Evolutionary conservation across 2,113 vertebrate species (phyloP).

Genomic region (Bos indicus): DNA sequence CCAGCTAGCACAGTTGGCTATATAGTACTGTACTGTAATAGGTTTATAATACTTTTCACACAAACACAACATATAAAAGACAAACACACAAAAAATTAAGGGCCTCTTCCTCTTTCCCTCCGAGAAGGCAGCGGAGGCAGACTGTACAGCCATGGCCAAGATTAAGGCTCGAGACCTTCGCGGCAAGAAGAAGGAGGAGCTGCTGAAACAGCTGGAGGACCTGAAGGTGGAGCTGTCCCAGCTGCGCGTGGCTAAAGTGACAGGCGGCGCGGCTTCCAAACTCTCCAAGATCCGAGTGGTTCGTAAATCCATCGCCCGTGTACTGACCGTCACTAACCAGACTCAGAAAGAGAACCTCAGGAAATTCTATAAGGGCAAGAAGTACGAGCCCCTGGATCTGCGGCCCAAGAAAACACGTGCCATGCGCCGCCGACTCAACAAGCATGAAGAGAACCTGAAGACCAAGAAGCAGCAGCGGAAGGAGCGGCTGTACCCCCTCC

Average conservation of each 20-base stretch:
- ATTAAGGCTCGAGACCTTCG: too few species aligned
- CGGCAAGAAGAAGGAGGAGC: too few species aligned
- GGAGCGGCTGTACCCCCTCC: constrained; percentile 89
- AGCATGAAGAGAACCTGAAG: constrained; percentile 91
- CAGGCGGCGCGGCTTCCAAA: too few species aligned
- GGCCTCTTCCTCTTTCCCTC: too few species aligned
- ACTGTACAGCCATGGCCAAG: too few species aligned
- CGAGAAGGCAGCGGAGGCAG: too few species aligned
- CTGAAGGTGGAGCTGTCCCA: too few species aligned
- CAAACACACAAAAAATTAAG: not conserved
- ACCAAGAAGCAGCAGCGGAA: constrained; percentile 97
- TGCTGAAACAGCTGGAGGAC: too few species aligned
- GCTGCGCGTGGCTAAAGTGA: too few species aligned
- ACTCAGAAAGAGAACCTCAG: constrained; percentile 99
- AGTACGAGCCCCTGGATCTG: constrained; percentile 97
- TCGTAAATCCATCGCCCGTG: constrained; percentile 96
- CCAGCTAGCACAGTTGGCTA: not conserved
- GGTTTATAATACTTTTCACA: not conserved
- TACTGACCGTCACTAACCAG: constrained; percentile 98
- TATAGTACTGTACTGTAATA: not conserved
- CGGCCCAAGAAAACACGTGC: constrained; percentile 98
- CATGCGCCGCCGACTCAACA: constrained; percentile 93
- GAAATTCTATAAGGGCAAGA: constrained; percentile 99
- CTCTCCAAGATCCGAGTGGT: constrained; percentile 84
- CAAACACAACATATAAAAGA: not conserved